Evolutionary conservation across 1,140 invertebrate species (phyloP).

Genomic region (Cydia fagiglandana): DNA sequence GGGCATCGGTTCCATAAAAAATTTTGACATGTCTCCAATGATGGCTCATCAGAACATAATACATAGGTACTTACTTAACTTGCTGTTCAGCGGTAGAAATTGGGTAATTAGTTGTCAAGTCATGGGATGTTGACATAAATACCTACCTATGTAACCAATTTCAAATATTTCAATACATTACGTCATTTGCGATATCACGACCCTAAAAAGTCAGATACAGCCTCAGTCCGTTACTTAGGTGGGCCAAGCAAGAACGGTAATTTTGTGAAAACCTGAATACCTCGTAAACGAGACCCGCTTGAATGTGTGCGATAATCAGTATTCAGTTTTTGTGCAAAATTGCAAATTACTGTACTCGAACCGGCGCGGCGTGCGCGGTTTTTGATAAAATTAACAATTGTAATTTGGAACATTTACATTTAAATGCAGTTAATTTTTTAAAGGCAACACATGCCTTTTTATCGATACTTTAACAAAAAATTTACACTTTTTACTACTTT

Average conservation of each 20-base stretch:
- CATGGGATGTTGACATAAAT: background rate
- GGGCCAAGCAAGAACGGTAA: constrained; percentile 3
- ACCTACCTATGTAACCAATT: background rate
- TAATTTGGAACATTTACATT: constrained; percentile 4
- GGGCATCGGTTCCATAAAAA: too few relatives aligned
- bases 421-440: constrained; percentile 5
- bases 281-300: constrained; percentile 12
- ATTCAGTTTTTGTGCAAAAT: constrained; percentile 29
- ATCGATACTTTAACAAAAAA: background rate
- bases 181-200: background rate
- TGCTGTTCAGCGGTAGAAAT: too few relatives aligned
- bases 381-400: constrained; percentile 6
- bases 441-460: background rate
- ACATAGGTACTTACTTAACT: too few relatives aligned
- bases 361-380: background rate
- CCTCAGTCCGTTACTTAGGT: constrained; percentile 6
- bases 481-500: background rate
- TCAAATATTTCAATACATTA: background rate
- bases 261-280: constrained; percentile 30
- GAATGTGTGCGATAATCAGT: constrained; percentile 8
- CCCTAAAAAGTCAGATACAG: background rate
- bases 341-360: background rate
- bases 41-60: too few relatives aligned
- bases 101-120: background rate
- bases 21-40: too few relatives aligned